Conservation (phyloP, 2,113 vertebrate species). For the Megaceryle maxima region DNA sequence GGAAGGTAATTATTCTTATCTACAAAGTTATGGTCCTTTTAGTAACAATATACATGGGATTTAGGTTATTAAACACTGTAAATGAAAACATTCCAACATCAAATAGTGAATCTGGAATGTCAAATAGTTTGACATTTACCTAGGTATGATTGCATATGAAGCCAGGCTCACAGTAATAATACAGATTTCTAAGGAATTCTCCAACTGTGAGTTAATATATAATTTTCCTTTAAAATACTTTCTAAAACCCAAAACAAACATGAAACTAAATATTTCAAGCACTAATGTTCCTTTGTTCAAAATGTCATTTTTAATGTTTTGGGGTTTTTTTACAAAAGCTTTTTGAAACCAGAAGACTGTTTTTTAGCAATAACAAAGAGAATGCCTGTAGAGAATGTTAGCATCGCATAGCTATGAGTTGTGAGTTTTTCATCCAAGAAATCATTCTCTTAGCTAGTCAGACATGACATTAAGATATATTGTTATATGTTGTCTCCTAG, state of each 20-base stretch:
- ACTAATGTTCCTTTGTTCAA: neutral
- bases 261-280: neutral
- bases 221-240: neutral
- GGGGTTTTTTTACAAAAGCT: neutral
- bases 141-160: neutral
- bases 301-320: neutral
- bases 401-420: neutral
- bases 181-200: neutral
- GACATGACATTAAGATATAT: neutral
- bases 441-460: neutral
- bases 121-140: neutral
- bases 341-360: neutral
- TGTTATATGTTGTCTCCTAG: neutral
- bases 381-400: neutral
- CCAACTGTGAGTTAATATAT: neutral
- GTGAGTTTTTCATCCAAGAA: neutral
- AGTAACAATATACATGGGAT: neutral
- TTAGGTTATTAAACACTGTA: neutral
- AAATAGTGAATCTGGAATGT: neutral
- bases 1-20: neutral
- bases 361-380: neutral
- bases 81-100: neutral
- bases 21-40: neutral
- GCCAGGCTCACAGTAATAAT: neutral
- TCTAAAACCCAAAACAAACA: neutral